Percentiles rank a stretch among this genome's conserved stretches.
Evolutionary conservation across 2,797 vertebrate species (phyloP).

Genomic region (Coregonus suidteri): DNA sequence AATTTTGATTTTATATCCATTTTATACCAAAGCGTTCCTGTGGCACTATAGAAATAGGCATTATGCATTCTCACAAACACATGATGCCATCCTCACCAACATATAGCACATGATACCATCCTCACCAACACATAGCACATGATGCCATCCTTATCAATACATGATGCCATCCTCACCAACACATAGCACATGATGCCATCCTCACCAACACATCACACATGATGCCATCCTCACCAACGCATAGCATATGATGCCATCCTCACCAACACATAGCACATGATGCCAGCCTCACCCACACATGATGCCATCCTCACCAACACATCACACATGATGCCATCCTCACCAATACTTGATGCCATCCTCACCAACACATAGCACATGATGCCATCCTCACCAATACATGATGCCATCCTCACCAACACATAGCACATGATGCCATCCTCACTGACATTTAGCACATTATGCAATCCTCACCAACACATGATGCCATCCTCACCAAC

Average conservation of each 20-base stretch:
- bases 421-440: neutral
- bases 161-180: too few relatives aligned
- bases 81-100: neutral
- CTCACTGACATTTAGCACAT: too few relatives aligned
- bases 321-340: neutral
- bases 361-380: neutral
- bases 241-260: neutral
- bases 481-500: neutral
- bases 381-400: neutral
- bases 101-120: neutral
- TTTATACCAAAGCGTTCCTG: neutral
- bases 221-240: neutral
- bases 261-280: neutral
- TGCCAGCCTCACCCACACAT: neutral
- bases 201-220: neutral
- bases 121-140: neutral
- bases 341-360: neutral
- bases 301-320: neutral
- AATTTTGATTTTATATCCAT: neutral
- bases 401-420: neutral
- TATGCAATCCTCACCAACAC: neutral
- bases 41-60: neutral
- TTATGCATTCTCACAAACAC: neutral
- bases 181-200: neutral
- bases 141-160: neutral